phyloP scores from a whole-genome alignment of 2,888 invertebrate genomes.

The Trachelus iudaicus region DNA sequence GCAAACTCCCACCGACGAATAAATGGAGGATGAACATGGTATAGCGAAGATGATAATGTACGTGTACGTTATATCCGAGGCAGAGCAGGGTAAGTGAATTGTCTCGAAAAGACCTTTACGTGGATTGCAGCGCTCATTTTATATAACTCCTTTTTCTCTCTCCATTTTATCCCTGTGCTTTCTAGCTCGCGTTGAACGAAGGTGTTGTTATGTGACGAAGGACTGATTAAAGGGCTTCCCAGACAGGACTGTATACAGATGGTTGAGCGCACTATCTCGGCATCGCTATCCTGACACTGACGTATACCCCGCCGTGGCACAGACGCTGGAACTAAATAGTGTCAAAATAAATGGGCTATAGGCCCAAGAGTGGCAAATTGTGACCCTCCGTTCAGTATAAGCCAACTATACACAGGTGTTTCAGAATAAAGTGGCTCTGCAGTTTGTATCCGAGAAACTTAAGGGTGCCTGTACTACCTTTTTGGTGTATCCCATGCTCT shows the following conservation, averaged over 20 bases:
- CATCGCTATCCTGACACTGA: slow-evolving; percentile 31
- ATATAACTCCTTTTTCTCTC: not conserved
- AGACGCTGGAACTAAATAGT: slow-evolving; percentile 33
- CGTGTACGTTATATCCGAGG: not conserved
- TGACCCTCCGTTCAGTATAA: slow-evolving; percentile 8
- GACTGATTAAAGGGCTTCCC: not conserved
- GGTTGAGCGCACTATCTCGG: not conserved
- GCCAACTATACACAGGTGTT: not conserved
- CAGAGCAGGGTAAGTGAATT: not conserved
- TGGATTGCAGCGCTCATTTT: not conserved
- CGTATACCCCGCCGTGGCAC: slow-evolving; percentile 26
- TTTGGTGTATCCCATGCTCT: not conserved
- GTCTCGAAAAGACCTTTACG: not conserved
- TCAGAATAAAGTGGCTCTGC: not conserved
- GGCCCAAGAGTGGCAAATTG: slow-evolving; percentile 27
- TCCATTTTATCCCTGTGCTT: not conserved
- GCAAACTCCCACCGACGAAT: not conserved
- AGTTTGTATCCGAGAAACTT: not conserved
- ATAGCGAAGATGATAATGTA: not conserved
- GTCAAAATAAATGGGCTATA: slow-evolving; percentile 35
- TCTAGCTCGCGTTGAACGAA: not conserved
- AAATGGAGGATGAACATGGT: not conserved
- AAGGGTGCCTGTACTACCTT: not conserved
- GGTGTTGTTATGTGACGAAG: not conserved
- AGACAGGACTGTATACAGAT: not conserved